phyloP scores from a whole-genome alignment of 2,113 vertebrate genomes.

The Xiphorhynchus elegans region DNA sequence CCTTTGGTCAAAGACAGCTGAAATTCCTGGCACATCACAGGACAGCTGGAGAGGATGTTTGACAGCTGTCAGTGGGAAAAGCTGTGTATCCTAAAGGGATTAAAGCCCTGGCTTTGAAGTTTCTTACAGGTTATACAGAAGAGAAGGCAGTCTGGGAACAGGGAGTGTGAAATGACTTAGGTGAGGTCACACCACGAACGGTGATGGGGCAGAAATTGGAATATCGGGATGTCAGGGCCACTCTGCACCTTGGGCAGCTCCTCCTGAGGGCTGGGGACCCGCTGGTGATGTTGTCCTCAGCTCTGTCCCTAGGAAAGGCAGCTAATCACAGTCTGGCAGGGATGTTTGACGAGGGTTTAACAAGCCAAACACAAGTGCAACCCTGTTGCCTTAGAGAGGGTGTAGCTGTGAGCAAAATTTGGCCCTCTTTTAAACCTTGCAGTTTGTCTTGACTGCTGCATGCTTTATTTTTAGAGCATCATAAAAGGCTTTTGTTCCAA shows the following conservation, averaged over 20 bases:
- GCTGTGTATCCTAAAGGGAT: constrained; percentile 29
- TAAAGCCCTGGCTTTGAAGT: constrained; percentile 44
- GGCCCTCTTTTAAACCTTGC: constrained; percentile 12
- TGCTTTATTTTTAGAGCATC: constrained; percentile 71
- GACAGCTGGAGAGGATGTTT: constrained; percentile 17
- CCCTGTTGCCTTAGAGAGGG: constrained; percentile 47
- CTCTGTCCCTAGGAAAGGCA: not conserved
- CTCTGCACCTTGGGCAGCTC: not conserved
- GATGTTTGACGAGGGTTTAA: constrained; percentile 38
- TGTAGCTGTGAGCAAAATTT: constrained; percentile 58
- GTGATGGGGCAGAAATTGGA: not conserved
- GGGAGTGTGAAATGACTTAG: not conserved
- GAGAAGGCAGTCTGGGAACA: not conserved
- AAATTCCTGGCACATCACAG: constrained; percentile 41
- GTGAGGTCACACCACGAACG: not conserved
- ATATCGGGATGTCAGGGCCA: rapidly evolving
- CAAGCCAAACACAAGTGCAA: constrained; percentile 32
- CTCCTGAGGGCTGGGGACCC: not conserved
- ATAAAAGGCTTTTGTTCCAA: constrained; percentile 70
- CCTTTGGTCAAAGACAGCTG: constrained; percentile 51
- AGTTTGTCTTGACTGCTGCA: constrained; percentile 45
- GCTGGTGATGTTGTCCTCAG: not conserved
- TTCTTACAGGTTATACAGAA: not conserved
- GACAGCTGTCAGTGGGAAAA: constrained; percentile 55
- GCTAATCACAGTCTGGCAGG: not conserved